These are phyloP conservation scores for Ursus arctos DNA, from an alignment of 2,113 vertebrate genomes.

Conservation along the genomic window DNA sequence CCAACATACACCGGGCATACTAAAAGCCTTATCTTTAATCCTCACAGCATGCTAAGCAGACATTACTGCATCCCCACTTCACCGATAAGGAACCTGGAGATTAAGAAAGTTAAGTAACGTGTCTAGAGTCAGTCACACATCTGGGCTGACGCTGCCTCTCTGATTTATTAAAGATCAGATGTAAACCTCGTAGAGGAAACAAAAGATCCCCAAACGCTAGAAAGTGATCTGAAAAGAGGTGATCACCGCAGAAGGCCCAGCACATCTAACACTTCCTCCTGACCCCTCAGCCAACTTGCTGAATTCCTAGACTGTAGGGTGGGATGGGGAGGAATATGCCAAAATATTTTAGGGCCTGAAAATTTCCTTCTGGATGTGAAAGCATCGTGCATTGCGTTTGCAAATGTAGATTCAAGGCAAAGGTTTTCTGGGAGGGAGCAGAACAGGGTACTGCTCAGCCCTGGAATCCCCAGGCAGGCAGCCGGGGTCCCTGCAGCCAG, in stretches of 20 bases:
- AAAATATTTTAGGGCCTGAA: constrained; percentile 42
- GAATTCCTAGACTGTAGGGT: not conserved
- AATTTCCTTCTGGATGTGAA: not conserved
- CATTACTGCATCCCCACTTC: rapidly evolving
- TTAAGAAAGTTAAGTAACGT: not conserved
- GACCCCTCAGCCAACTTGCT: not conserved
- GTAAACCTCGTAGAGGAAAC: not conserved
- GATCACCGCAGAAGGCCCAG: not conserved
- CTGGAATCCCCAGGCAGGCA: not conserved
- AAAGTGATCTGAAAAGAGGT: not conserved
- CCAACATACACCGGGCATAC: rapidly evolving
- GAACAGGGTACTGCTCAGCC: rapidly evolving
- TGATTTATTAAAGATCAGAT: not conserved
- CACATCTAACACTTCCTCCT: not conserved
- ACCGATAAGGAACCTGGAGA: not conserved
- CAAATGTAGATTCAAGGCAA: not conserved
- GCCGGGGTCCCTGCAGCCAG: not conserved
- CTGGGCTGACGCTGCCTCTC: rapidly evolving
- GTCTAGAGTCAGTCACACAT: not conserved
- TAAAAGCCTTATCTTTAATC: too few species aligned
- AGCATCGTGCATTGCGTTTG: not conserved
- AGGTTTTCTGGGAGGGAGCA: not conserved
- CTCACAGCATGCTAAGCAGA: not conserved
- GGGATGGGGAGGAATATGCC: not conserved
- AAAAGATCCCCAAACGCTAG: not conserved